Base-by-base conservation (phyloP, 2,113 vertebrate species). In the Heterotilapia buettikoferi region DNA sequence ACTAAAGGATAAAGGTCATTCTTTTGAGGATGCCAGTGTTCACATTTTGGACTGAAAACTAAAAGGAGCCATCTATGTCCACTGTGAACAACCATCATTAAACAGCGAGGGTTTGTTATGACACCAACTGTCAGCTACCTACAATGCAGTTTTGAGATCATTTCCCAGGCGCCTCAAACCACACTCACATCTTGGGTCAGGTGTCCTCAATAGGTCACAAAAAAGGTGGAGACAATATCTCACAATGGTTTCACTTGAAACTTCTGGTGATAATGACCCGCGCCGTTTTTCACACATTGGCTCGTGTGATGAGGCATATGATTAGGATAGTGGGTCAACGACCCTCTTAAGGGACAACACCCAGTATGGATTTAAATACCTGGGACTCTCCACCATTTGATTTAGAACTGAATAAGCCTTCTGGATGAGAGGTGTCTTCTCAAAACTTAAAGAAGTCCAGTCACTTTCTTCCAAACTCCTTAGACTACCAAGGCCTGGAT, bases 351-450 rank as follows among this genome's bases (percentile, higher is more conserved):
- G 61, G 10, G 1, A 66, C 31, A 12, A 12, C 61, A 12, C 6
- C 31, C 61, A 36, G 31, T 66, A 66, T 36, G 31, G 33, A 33
- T 38, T 66, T 66, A 66, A 38, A 66, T 38, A 66, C 18, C 61
- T 38, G 33, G 19, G 0, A 66, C 19, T 66, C 33, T 8, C 6
- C 61, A 38, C 33, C 3, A 66, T 66, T 66, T 66, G 61, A 66
- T 0, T 66, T 38, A 66, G 33, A 21, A 66, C 33, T 38, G 61
- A 21, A 66, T 21, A 66, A 66, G 18, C 61, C 31, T 63, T 1
- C 10, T 38, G 61, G 33, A 66, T 66, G 61, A 66, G 19, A 66
- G 61, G 61, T 38, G 61, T 66, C 61, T n/a, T 66, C 61, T 38
- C 31, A n/a, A 38, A 38, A 66, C 33, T 7, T 66, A 21, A 21